Base-by-base conservation (phyloP, 2,113 vertebrate species). In the Leptosomus discolor region DNA sequence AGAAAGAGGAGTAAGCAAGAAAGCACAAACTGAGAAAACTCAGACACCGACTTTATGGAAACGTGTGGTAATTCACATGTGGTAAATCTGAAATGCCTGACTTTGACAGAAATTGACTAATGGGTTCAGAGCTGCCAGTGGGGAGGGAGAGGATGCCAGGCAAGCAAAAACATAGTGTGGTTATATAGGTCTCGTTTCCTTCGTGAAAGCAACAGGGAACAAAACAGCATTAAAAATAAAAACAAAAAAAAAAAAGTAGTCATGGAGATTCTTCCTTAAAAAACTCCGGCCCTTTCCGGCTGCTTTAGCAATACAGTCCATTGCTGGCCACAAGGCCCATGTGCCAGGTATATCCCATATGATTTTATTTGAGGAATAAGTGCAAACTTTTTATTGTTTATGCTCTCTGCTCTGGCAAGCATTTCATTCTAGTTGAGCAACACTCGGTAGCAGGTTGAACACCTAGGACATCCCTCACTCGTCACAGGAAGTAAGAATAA, bases 221-320 rank as follows among this genome's bases (percentile, higher is more conserved):
- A 83, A 95, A 95, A 65, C n/a, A 74, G 51, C 46, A 81, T 67
- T 65, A 80, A 95, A n/a, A 95, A 70, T 34, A 69, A 95, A 89
- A 93, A 54, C 19, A 51, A 51, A 53, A 30, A 36, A 56, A 57
- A 45, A 74, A 70, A 70, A 39, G n/a, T 65, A 65, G 75, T n/a
- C 71, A 86, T 70, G 75, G 58, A 84, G 54, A 77, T 63, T 73
- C 75, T 94, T 78, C 29, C 30, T 53, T 5, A 6, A 67, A 94
- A 94, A 85, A 60, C 8, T 51, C 30, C 61, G 24, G 3, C 34
- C 29, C 34, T 85, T 78, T 83, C 19, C 53, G 69, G 12, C 7
- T 85, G 7, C 39, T 69, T 77, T 26, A 75, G 46, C 65, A 95
- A 67, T 43, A 50, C 11, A 27, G 51, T 82, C 18, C 50, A 26